Percentiles rank a stretch among this genome's conserved stretches.
These are phyloP conservation scores for Hypotaenidia okinawae DNA, from an alignment of 2,797 vertebrate species.

Conservation along the genomic window DNA sequence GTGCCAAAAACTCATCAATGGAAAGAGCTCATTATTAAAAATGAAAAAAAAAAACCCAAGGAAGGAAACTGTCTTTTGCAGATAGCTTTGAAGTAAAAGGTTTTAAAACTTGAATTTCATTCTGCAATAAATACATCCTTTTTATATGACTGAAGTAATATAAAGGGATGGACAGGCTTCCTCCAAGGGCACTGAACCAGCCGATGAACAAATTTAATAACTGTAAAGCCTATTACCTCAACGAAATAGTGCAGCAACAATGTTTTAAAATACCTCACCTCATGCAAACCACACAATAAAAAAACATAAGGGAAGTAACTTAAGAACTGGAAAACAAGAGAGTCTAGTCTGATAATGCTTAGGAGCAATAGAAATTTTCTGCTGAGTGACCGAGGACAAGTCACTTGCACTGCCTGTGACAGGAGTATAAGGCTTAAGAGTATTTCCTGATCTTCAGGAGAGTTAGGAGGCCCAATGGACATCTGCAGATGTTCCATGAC, in stretches of 20 bases:
- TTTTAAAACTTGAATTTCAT: conserved; percentile 44
- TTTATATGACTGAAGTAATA: not conserved
- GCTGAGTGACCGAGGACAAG: not conserved
- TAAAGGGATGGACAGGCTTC: not conserved
- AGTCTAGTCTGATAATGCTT: not conserved
- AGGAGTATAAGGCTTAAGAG: not conserved
- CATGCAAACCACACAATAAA: not conserved
- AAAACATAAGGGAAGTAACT: not conserved
- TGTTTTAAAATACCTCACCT: not conserved
- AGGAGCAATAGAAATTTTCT: not conserved
- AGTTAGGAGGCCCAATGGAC: not conserved
- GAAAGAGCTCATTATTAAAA: conserved; percentile 59
- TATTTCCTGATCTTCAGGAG: not conserved
- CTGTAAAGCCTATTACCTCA: not conserved
- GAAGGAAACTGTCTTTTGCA: not conserved
- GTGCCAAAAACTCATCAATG: conserved; percentile 59
- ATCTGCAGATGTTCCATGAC: not conserved
- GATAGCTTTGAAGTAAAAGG: not conserved
- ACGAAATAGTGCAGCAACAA: not conserved
- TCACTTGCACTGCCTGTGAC: not conserved
- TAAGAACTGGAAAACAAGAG: not conserved
- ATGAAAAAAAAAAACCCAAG: not conserved
- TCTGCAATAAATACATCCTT: not conserved
- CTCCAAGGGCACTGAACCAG: conserved; percentile 4
- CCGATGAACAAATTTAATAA: not conserved